Evolutionary conservation across 2,797 vertebrate species (phyloP).

Genomic region (Sebastes dallii): DNA sequence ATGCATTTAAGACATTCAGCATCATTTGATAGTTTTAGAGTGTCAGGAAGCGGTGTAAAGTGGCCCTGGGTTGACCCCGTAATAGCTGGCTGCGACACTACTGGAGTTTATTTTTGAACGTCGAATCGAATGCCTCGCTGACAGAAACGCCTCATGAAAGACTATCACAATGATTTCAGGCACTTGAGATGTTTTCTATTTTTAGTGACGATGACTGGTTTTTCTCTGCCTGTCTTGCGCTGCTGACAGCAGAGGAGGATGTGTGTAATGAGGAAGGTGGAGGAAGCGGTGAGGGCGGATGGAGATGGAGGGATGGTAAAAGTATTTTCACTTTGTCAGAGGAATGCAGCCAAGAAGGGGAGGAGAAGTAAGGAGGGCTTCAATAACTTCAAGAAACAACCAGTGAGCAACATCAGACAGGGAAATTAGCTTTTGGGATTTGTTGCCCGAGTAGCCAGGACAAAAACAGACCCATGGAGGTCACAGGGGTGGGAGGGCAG

Average conservation of each 20-base stretch:
- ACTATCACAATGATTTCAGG: constrained; percentile 67
- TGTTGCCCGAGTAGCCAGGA: constrained; percentile 74
- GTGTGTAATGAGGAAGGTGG: constrained; percentile 46
- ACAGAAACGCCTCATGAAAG: constrained; percentile 66
- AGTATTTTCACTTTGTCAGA: constrained; percentile 53
- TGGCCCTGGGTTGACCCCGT: constrained; percentile 59
- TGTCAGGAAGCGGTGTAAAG: constrained; percentile 35
- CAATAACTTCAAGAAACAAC: constrained; percentile 55
- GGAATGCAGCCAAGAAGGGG: constrained; percentile 42
- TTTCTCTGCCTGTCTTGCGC: constrained; percentile 43
- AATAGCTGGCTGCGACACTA: constrained; percentile 41
- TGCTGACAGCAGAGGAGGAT: constrained; percentile 64
- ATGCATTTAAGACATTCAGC: constrained; percentile 45
- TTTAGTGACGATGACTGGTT: constrained; percentile 59
- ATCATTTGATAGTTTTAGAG: constrained; percentile 57
- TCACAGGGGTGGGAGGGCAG: constrained; percentile 54
- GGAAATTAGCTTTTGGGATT: constrained; percentile 73
- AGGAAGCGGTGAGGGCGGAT: constrained; percentile 20
- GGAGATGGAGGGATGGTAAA: constrained; percentile 13
- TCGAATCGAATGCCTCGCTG: constrained; percentile 50
- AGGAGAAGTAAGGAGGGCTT: constrained; percentile 16
- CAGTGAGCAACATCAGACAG: constrained; percentile 66
- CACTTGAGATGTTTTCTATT: constrained; percentile 73
- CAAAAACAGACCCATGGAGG: constrained; percentile 67
- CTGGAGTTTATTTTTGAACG: constrained; percentile 71